Evolutionary conservation across 2,888 invertebrate species (phyloP).

Genomic region (Spilarctia lutea): DNA sequence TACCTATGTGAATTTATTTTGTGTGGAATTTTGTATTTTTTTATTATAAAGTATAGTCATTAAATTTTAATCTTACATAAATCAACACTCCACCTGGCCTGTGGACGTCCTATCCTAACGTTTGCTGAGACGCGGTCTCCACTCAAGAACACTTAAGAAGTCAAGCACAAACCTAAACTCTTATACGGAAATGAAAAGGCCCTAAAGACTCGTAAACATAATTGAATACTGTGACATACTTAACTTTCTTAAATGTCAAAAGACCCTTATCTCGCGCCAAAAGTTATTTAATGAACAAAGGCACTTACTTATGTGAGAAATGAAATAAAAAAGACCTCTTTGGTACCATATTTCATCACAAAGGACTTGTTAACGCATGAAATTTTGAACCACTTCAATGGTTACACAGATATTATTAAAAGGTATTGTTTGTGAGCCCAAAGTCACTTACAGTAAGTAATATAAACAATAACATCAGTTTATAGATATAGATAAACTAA

Average conservation of each 20-base stretch:
- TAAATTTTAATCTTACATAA: no score
- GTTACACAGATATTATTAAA: slow-evolving; percentile 20
- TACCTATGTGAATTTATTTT: background rate
- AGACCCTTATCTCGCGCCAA: slow-evolving; percentile 18
- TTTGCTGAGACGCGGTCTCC: no score
- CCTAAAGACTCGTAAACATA: background rate
- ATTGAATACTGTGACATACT: background rate
- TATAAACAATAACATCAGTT: slow-evolving; percentile 37
- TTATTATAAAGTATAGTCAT: no score
- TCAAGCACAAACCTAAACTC: no score
- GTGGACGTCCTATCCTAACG: no score
- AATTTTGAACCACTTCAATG: background rate
- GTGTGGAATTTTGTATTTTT: background rate
- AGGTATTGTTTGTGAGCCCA: slow-evolving; percentile 29
- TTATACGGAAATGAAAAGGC: background rate
- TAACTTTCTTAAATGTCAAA: background rate
- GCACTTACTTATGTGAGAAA: slow-evolving; percentile 27
- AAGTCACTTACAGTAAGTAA: slow-evolving; percentile 17
- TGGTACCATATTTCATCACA: slow-evolving; percentile 26
- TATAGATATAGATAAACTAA: no score
- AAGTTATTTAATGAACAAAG: slow-evolving; percentile 22
- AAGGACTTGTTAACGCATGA: slow-evolving; percentile 19
- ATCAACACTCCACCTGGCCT: no score
- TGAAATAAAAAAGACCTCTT: slow-evolving; percentile 22
- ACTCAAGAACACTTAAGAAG: no score